Conservation (phyloP, 2,888 invertebrate genomes). For the Willowsia nigromaculata region DNA sequence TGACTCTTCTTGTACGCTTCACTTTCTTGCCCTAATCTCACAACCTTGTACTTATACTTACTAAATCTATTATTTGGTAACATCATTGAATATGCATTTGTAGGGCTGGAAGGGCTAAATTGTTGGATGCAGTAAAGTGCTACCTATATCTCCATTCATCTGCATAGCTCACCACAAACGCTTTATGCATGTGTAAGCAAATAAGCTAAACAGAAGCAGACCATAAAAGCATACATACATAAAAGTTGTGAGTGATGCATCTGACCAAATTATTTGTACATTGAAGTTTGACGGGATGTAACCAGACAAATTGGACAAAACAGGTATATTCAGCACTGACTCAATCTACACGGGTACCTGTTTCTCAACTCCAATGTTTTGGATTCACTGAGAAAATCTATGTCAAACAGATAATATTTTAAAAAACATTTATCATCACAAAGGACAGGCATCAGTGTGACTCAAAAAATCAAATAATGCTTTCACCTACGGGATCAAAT, state of each 20-base stretch:
- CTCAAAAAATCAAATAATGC: no score
- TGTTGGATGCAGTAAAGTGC: neutral
- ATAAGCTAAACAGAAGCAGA: neutral
- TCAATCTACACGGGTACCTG: no score
- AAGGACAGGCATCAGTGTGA: no score
- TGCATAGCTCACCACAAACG: neutral
- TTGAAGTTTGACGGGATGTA: no score
- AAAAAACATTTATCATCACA: no score
- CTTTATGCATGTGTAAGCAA: neutral
- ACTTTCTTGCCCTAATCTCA: neutral
- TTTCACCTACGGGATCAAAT: no score
- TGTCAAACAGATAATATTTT: no score
- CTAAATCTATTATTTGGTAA: constrained; percentile 1
- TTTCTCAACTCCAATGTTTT: no score
- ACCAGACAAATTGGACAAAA: no score
- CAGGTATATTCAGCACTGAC: no score
- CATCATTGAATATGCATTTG: constrained; percentile 53
- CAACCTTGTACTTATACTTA: neutral
- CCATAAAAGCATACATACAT: no score
- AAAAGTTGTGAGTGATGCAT: neutral
- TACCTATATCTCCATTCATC: neutral
- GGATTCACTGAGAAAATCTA: no score
- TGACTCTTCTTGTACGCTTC: neutral
- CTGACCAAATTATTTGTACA: constrained; percentile 33
- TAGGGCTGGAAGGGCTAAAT: constrained; percentile 35